Evolutionary conservation across 2,888 invertebrate species (phyloP).

Genomic region (Drosophila paucipuncta): DNA sequence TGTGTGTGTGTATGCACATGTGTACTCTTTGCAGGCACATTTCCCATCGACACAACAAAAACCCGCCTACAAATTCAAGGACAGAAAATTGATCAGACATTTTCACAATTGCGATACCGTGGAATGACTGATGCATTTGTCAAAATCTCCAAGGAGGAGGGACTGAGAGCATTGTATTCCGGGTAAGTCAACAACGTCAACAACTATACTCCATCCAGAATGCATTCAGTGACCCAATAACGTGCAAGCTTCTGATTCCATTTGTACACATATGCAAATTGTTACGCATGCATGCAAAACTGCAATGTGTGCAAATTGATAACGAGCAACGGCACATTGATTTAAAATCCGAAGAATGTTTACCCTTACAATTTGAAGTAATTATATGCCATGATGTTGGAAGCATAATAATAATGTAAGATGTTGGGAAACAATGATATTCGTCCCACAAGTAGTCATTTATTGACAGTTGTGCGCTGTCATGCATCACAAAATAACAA

Average conservation of each 20-base stretch:
- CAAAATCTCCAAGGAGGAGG: slow-evolving; percentile 94
- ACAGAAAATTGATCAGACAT: slow-evolving; percentile 91
- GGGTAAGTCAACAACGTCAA: slow-evolving; percentile 87
- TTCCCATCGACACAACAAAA: slow-evolving; percentile 98
- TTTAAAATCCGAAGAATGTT: neutral
- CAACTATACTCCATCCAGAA: neutral
- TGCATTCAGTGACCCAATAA: slow-evolving; percentile 41
- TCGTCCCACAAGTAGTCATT: neutral
- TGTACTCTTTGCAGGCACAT: slow-evolving; percentile 89
- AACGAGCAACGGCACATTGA: slow-evolving; percentile 13
- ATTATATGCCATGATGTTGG: neutral
- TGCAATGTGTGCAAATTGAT: slow-evolving; percentile 33
- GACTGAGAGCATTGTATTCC: slow-evolving; percentile 93
- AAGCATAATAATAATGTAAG: neutral
- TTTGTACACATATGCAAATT: neutral
- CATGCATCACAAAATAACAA: neutral
- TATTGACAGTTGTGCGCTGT: neutral
- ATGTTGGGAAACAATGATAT: neutral
- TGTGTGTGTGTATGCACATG: slow-evolving; percentile 10
- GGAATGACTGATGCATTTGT: slow-evolving; percentile 97
- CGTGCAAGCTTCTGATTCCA: slow-evolving; percentile 14
- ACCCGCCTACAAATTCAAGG: slow-evolving; percentile 97
- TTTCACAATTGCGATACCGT: slow-evolving; percentile 91
- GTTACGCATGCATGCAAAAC: neutral
- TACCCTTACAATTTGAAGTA: neutral